Percentiles rank a stretch among this genome's conserved stretches.
These are phyloP conservation scores for Tridacna crocea DNA, from an alignment of 2,888 invertebrate genomes.

Conservation along the genomic window DNA sequence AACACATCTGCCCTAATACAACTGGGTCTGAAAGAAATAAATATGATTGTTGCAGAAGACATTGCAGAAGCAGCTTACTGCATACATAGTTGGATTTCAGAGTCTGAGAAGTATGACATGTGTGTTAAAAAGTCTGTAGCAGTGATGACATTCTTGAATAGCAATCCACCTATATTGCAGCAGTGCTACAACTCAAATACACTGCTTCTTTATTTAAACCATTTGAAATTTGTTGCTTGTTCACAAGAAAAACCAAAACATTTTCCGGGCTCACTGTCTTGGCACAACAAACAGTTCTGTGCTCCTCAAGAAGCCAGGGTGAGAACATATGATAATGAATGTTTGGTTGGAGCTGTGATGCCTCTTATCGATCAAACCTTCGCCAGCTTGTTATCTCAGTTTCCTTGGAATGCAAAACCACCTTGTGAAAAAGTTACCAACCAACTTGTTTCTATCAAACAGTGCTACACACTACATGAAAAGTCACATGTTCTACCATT, in stretches of 20 bases:
- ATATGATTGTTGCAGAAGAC: conserved; percentile 30
- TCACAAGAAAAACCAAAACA: background rate
- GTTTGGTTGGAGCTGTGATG: conserved; percentile 42
- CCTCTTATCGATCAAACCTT: conserved; percentile 31
- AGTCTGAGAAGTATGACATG: background rate
- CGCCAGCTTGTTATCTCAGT: conserved; percentile 2
- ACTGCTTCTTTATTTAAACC: background rate
- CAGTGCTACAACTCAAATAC: background rate
- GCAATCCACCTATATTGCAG: background rate
- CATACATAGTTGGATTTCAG: background rate
- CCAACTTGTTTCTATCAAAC: conserved; percentile 40
- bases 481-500: conserved; percentile 39
- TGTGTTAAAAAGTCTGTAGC: conserved; percentile 9
- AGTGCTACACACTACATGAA: conserved; percentile 24
- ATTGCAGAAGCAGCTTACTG: conserved; percentile 11
- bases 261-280: conserved; percentile 41
- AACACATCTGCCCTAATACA: conserved; percentile 17
- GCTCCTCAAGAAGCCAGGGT: conserved; percentile 32
- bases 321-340: conserved; percentile 16
- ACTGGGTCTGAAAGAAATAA: conserved; percentile 42
- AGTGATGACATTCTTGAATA: conserved; percentile 1
- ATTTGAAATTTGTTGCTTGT: conserved; percentile 34
- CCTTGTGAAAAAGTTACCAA: conserved; percentile 22
- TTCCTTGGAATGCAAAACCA: conserved; percentile 34
- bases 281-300: conserved; percentile 29